Percentiles rank a stretch among this genome's conserved stretches.
These are phyloP conservation scores for Cyclopterus lumpus DNA, from an alignment of 2,797 vertebrate genomes.

Conservation along the genomic window DNA sequence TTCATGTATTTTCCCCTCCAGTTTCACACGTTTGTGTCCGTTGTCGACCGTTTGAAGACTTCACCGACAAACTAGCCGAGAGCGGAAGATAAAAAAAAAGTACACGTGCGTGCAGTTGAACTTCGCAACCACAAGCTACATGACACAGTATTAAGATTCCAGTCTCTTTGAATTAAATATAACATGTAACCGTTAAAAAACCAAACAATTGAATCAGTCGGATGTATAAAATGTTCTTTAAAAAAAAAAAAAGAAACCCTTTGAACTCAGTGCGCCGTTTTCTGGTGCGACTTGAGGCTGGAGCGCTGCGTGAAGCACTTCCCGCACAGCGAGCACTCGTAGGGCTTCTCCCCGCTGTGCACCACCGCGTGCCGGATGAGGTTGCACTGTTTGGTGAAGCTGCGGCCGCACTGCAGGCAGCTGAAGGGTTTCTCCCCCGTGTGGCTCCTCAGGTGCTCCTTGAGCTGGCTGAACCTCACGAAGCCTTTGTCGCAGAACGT, in stretches of 20 bases:
- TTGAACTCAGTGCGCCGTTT: constrained; percentile 68
- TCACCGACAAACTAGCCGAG: neutral
- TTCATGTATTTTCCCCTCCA: neutral
- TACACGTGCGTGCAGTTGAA: neutral
- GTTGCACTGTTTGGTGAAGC: constrained; percentile 82
- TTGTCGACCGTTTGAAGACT: neutral
- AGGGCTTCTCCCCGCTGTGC: constrained; percentile 81
- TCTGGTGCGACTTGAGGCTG: constrained; percentile 80
- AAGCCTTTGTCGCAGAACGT: constrained; percentile 77
- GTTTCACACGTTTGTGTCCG: neutral
- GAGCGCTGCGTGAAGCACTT: constrained; percentile 81
- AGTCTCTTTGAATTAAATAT: neutral
- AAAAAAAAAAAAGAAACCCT: too few species aligned
- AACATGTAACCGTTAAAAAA: neutral
- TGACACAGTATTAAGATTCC: neutral
- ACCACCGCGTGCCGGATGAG: constrained; percentile 79
- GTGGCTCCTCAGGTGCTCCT: constrained; percentile 81
- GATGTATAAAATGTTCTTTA: too few species aligned
- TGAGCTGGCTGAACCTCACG: constrained; percentile 77
- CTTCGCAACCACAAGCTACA: neutral
- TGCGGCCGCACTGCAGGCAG: constrained; percentile 77
- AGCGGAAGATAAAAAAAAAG: neutral
- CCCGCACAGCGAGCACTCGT: constrained; percentile 72
- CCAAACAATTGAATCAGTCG: too few species aligned
- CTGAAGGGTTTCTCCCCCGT: constrained; percentile 80